These are phyloP conservation scores for Parus major DNA, from an alignment of 2,113 vertebrate genomes.

Conservation along the genomic window DNA sequence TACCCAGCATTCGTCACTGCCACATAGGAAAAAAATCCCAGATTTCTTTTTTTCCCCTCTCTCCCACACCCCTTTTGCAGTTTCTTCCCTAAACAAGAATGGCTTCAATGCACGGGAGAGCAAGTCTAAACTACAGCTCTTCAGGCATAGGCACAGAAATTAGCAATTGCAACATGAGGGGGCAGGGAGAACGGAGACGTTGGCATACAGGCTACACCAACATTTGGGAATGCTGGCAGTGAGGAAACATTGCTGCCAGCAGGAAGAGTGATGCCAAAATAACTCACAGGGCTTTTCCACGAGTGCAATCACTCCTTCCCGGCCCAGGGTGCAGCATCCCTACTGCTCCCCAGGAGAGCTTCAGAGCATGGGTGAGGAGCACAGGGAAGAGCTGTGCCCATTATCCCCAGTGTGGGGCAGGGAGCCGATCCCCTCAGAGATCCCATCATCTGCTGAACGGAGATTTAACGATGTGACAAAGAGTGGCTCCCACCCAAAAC, in stretches of 20 bases:
- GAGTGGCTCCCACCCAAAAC: background rate
- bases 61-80: background rate
- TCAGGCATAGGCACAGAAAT: background rate
- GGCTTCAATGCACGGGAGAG: background rate
- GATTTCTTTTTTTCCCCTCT: background rate
- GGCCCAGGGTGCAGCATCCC: background rate
- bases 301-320: background rate
- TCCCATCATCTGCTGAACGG: background rate
- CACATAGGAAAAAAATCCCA: background rate
- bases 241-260: conserved; percentile 26
- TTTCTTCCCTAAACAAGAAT: background rate
- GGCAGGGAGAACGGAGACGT: background rate
- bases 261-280: background rate
- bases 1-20: background rate
- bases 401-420: background rate
- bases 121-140: conserved; percentile 18
- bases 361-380: background rate
- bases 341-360: background rate
- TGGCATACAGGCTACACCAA: background rate
- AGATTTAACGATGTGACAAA: background rate
- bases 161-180: background rate
- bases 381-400: background rate
- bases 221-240: background rate
- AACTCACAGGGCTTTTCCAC: conserved; percentile 10
- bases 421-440: background rate